Percentiles rank a stretch among this genome's conserved stretches.
These are phyloP conservation scores for Lophotriccus pileatus DNA, from an alignment of 2,797 vertebrate genomes.

Conservation along the genomic window DNA sequence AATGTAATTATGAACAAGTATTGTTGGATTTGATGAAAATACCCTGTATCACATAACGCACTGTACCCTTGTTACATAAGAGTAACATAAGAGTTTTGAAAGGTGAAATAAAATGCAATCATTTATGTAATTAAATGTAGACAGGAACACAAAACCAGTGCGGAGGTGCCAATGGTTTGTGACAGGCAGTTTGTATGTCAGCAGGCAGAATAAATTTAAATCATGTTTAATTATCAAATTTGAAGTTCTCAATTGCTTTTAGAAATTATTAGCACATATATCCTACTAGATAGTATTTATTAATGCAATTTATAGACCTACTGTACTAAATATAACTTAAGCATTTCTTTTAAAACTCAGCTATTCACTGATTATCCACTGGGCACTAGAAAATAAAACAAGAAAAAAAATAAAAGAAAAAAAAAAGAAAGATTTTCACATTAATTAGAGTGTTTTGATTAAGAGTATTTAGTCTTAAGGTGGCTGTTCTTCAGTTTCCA, in stretches of 20 bases:
- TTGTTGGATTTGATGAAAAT: conserved; percentile 38
- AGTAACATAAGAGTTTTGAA: background rate
- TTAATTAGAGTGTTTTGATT: background rate
- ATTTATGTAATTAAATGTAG: conserved; percentile 21
- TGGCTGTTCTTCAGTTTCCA: background rate
- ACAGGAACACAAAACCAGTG: background rate
- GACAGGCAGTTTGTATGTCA: background rate
- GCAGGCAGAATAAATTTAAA: background rate
- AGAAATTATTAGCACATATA: background rate
- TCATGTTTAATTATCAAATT: background rate
- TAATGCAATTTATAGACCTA: background rate
- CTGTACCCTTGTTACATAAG: background rate
- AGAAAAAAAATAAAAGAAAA: background rate
- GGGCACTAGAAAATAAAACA: background rate
- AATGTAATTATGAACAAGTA: conserved; percentile 27
- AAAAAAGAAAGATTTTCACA: background rate
- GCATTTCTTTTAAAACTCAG: background rate
- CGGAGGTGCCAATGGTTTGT: background rate
- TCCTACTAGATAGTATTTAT: background rate
- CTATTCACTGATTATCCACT: background rate
- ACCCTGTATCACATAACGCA: background rate
- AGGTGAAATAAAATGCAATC: conserved; percentile 19
- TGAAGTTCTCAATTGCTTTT: background rate
- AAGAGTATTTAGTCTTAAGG: background rate
- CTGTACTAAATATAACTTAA: background rate